Evolutionary conservation across 2,797 vertebrate genomes (phyloP), one percentile per base, ranked within the genome.

Genomic region (Cottoperca gobio): DNA sequence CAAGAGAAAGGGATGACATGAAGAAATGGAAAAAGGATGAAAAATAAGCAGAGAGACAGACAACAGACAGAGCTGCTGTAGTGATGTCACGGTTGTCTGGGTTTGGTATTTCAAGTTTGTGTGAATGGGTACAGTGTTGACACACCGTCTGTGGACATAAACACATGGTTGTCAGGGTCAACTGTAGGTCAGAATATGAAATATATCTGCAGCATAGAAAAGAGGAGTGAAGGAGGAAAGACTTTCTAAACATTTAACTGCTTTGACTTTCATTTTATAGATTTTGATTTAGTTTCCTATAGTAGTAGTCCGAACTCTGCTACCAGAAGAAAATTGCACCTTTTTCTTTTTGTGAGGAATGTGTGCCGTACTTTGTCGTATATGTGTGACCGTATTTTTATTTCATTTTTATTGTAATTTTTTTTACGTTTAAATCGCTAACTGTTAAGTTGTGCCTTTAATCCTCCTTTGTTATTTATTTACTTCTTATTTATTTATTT

Each of bases 111-210:
- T 89, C 91, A 85, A 84, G 84, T 84, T 54, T 75, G 82, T 92
- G 92, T 89, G 90, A 92, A 92, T 83, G 81, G 78, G 46, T 66
- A 84, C 66, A 76, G 79, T 89, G 89, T 91, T 86, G 86, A 93
- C 87, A 89, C 75, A 86, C 55, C 13, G 74, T 82, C 82, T 91
- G 82, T 79, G 77, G 82, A 86, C 86, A 84, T 75, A 87, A 88
- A 89, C 92, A 89, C 67, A 81, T 81, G 83, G 74, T 71, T 90
- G 92, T 90, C 82, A 90, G 73, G 84, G 90, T 91, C 86, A 83
- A 7, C 48, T 62, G 48, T 23, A 60, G 90, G 90, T 90, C 88
- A 83, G 59, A 67, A 31, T 49, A 70, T 64, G 63, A 70, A 65
- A 70, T 74, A 74, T 48, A 55, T 28, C 43, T 58, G 33, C 62